Percentiles rank a stretch among this genome's conserved stretches.
phyloP scores from a whole-genome alignment of 2,797 vertebrate species.

The Notoglanidium macrostoma region DNA sequence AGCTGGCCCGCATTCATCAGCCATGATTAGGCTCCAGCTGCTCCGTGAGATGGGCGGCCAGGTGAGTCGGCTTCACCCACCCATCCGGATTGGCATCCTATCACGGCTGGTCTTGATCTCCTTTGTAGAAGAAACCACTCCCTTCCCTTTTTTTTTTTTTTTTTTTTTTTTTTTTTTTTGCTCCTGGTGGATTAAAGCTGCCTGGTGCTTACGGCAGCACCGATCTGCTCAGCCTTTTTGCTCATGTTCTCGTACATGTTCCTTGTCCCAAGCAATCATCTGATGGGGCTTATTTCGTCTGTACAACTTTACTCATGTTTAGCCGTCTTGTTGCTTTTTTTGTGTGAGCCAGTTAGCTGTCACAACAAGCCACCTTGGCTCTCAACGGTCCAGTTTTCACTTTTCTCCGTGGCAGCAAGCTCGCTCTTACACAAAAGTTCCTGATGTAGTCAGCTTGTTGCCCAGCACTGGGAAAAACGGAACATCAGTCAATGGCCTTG shows the following conservation, averaged over 20 bases:
- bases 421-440: neutral
- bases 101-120: constrained; percentile 12
- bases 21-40: constrained; percentile 62
- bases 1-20: constrained; percentile 61
- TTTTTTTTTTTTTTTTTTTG: neutral
- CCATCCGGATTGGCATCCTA: constrained; percentile 10
- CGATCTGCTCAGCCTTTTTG: neutral
- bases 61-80: constrained; percentile 44
- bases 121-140: constrained; percentile 12
- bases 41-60: constrained; percentile 49
- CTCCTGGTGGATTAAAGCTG: neutral
- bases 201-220: constrained; percentile 12
- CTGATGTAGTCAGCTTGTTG: constrained; percentile 13
- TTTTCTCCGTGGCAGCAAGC: neutral
- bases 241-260: neutral
- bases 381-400: neutral
- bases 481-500: constrained; percentile 30
- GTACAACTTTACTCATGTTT: neutral
- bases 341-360: neutral
- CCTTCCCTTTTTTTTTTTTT: neutral
- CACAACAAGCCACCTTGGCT: neutral
- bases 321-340: neutral
- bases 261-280: neutral
- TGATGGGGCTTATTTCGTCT: neutral
- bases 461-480: constrained; percentile 15